Conservation (phyloP, 2,888 invertebrate genomes). For the Galerucella nymphaeae region DNA sequence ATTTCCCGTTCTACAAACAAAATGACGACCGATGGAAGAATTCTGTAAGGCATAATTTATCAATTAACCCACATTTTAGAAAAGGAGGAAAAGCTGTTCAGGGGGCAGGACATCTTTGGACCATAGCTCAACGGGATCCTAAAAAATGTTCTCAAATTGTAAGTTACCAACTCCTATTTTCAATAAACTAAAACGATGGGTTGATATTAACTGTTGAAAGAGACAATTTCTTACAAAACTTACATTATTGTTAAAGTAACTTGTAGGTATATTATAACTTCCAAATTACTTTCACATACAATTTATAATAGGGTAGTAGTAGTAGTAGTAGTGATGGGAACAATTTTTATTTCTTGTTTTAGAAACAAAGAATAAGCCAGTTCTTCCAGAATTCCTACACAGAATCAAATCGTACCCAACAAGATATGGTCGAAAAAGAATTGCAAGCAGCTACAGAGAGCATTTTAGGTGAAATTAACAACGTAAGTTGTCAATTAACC, state of each 20-base stretch:
- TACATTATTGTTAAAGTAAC: too few relatives aligned
- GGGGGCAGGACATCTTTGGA: constrained; percentile 92
- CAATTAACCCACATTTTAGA: constrained; percentile 91
- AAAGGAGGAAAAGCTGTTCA: constrained; percentile 88
- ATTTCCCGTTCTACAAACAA: constrained; percentile 88
- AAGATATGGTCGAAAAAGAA: constrained; percentile 64
- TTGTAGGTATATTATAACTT: too few relatives aligned
- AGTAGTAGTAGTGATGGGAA: neutral
- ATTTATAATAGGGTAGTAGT: too few relatives aligned
- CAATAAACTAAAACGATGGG: too few relatives aligned
- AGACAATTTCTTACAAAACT: too few relatives aligned
- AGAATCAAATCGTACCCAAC: constrained; percentile 60
- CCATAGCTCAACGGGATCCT: constrained; percentile 77
- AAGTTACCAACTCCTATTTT: constrained; percentile 50
- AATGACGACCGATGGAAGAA: constrained; percentile 95
- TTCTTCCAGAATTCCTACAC: constrained; percentile 64
- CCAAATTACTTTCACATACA: too few relatives aligned
- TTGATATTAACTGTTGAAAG: too few relatives aligned
- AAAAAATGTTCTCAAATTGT: constrained; percentile 71
- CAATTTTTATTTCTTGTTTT: constrained; percentile 31
- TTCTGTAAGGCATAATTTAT: constrained; percentile 89
- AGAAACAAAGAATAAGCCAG: constrained; percentile 69
- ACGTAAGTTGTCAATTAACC: constrained; percentile 15
- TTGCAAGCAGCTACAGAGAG: constrained; percentile 70
- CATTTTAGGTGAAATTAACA: constrained; percentile 60